Base-by-base conservation (phyloP, 2,888 invertebrate species). In the Apantesis nais region DNA sequence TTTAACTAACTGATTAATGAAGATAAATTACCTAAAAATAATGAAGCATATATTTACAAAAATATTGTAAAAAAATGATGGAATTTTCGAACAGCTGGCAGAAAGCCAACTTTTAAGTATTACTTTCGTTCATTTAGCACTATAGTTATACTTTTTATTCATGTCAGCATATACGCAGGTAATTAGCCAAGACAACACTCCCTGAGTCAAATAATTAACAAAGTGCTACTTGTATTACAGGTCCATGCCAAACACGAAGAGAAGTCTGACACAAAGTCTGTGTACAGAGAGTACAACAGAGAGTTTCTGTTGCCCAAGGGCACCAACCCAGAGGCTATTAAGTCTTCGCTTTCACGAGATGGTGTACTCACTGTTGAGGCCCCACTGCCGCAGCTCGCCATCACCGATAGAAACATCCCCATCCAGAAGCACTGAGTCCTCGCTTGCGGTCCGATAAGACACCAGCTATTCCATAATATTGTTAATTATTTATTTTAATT, bases 241-340 rank as follows among this genome's bases (percentile, higher is more conserved):
- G 99, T 99, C 67, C 98, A 99, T 90, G 99, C 99, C 76, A 99
- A 99, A 94, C 99, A 99, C 95, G 99, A 99, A 93, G 99, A 99
- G 95, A 99, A 99, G 95, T 97, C 98, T 67, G 98, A 99, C 93
- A 98, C 98, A 89, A 98, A 99, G 95, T 98, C 98, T 62, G 98
- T 99, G 76, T 99, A 99, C 96, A 97, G 99, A 94, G 99, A 99
- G 94, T 99, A 99, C 97, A 99, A 99, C 94, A 97, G 99, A 81
- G 99, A 99, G 95, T 99, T 99, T 96, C 96, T 99, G 90, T 95
- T 99, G 90, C 99, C 99, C 11, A 98, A 99, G 93, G 99, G 99
- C 85, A 99, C 99, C 73, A 98, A 99, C 93, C 99, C 99, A 0
- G 99, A 99, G 95, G 97, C 97, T 79, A 99, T 99, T 94, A 98